Percentiles rank a stretch among this genome's conserved stretches.
These are phyloP conservation scores for Gephyroberyx darwinii DNA, from an alignment of 2,797 vertebrate genomes.

Conservation along the genomic window DNA sequence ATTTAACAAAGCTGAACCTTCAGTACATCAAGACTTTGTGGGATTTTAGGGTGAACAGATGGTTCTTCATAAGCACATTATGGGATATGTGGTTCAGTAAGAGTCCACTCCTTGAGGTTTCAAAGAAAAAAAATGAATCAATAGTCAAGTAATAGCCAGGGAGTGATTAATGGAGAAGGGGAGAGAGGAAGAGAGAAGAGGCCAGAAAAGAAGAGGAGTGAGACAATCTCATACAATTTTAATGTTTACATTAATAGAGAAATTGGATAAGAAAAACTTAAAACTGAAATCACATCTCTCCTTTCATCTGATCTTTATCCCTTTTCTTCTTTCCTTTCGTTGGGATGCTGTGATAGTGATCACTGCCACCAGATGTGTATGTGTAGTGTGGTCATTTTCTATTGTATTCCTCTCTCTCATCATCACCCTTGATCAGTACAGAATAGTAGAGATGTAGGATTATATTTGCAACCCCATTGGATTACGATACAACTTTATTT, in stretches of 20 bases:
- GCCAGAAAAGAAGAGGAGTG: neutral
- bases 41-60: neutral
- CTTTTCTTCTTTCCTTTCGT: constrained; percentile 47
- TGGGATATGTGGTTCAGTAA: constrained; percentile 5
- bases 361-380: constrained; percentile 30
- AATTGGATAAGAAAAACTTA: constrained; percentile 37
- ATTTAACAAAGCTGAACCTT: neutral
- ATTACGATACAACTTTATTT: too few species aligned
- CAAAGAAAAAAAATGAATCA: constrained; percentile 29
- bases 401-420: too few species aligned
- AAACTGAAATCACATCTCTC: constrained; percentile 34
- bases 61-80: neutral
- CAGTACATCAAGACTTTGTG: neutral
- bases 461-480: too few species aligned
- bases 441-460: neutral
- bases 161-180: constrained; percentile 4
- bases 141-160: constrained; percentile 1
- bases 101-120: neutral
- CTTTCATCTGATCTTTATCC: constrained; percentile 16
- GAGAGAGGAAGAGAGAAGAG: constrained; percentile 3
- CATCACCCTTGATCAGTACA: constrained; percentile 6
- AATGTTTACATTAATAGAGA: constrained; percentile 6
- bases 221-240: constrained; percentile 25
- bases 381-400: constrained; percentile 46
- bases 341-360: constrained; percentile 54